These are phyloP conservation scores for Operophtera brumata DNA, from an alignment of 2,888 invertebrate species.

Conservation along the genomic window DNA sequence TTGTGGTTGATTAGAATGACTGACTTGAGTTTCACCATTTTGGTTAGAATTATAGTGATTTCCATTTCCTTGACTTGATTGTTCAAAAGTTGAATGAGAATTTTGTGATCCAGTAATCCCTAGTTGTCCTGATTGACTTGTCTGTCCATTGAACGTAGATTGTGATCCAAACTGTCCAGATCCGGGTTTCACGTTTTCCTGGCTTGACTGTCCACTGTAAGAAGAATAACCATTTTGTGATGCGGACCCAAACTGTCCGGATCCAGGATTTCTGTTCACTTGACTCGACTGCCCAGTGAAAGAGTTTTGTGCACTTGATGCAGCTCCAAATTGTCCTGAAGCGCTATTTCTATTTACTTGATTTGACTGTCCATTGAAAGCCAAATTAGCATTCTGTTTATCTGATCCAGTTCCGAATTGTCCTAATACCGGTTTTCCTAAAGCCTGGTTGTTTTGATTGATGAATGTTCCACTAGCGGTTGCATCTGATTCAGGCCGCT, in stretches of 20 bases:
- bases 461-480: constrained; percentile 50
- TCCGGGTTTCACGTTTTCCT: background rate
- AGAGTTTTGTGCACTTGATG: background rate
- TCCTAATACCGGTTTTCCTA: constrained; percentile 35
- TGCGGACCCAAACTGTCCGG: background rate
- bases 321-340: background rate
- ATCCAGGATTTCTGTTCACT: constrained; percentile 1
- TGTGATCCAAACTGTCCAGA: constrained; percentile 1
- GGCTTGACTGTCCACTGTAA: background rate
- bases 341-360: background rate
- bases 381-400: background rate
- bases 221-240: background rate
- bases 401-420: background rate
- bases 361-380: background rate
- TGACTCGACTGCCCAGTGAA: constrained; percentile 12
- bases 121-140: background rate
- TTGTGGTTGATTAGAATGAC: constrained; percentile 17
- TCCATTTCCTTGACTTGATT: background rate
- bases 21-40: constrained; percentile 9
- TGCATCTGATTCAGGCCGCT: constrained; percentile 47
- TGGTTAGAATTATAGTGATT: constrained; percentile 17
- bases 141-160: constrained; percentile 1
- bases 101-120: background rate
- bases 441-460: constrained; percentile 51
- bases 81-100: constrained; percentile 11